phyloP scores from a whole-genome alignment of 2,888 invertebrate genomes.

The Microplitis deprimator region DNA sequence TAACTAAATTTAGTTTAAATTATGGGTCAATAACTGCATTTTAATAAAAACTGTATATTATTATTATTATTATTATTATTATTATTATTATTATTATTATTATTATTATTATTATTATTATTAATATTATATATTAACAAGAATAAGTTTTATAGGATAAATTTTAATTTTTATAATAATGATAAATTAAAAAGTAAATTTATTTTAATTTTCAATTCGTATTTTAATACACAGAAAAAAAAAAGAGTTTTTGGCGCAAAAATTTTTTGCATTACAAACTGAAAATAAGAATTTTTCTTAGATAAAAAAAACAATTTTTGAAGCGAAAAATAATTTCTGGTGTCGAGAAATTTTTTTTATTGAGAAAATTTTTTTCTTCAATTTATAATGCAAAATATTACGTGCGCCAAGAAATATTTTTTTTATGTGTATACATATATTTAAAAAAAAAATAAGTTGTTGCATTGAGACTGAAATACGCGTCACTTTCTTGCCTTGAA shows the following conservation, averaged over 20 bases:
- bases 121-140: constrained; percentile 42
- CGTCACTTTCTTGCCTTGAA: constrained; percentile 14
- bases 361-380: no score
- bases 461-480: constrained; percentile 23
- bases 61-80: not conserved
- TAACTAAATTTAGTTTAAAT: not conserved
- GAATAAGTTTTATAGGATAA: constrained; percentile 43
- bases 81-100: not conserved
- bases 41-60: constrained; percentile 38
- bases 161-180: constrained; percentile 24
- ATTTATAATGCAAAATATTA: no score
- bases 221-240: not conserved
- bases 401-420: not conserved
- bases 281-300: no score
- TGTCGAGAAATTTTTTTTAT: no score
- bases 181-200: constrained; percentile 8
- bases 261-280: no score
- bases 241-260: no score
- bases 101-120: not conserved
- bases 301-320: not conserved
- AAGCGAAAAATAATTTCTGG: no score
- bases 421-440: not conserved
- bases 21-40: not conserved
- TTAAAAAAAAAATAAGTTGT: constrained; percentile 20
- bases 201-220: not conserved